phyloP scores from a whole-genome alignment of 2,888 invertebrate species.

The Catocala sponsa region DNA sequence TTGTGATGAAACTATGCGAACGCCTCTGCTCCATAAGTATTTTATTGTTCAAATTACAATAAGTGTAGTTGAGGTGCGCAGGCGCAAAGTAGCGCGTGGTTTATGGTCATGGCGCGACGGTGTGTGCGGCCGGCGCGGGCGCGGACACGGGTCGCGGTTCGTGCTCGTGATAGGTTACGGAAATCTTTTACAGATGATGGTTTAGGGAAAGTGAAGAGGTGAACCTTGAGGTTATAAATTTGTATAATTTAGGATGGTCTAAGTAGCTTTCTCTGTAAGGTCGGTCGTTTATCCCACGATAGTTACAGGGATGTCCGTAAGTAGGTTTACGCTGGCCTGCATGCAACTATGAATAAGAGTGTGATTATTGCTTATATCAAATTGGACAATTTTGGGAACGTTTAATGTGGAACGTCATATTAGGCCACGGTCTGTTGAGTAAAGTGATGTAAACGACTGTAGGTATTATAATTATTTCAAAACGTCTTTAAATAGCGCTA shows the following conservation, averaged over 20 bases:
- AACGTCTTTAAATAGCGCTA: slow-evolving; percentile 4
- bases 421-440: slow-evolving; percentile 15
- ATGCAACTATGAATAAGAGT: not conserved
- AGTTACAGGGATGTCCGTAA: not conserved
- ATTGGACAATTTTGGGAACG: not conserved
- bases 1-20: slow-evolving; percentile 37
- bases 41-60: slow-evolving; percentile 34
- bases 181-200: slow-evolving; percentile 19
- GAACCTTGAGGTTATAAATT: not conserved
- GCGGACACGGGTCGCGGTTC: slow-evolving; percentile 4
- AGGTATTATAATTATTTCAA: slow-evolving; percentile 12
- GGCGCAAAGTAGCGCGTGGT: slow-evolving; percentile 13
- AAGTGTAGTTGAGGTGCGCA: slow-evolving; percentile 14
- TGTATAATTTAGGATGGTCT: slow-evolving; percentile 10
- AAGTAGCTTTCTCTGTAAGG: slow-evolving; percentile 13
- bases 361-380: not conserved
- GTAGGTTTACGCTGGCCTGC: not conserved
- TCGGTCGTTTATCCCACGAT: slow-evolving; percentile 6
- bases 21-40: slow-evolving; percentile 22
- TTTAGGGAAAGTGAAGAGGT: slow-evolving; percentile 31
- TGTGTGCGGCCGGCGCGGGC: slow-evolving; percentile 25
- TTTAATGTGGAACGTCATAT: not conserved
- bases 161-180: slow-evolving; percentile 32
- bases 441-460: slow-evolving; percentile 15
- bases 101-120: slow-evolving; percentile 16